Evolutionary conservation across 92 coral and sea anemone species (phyloP).

Genomic region (Epizoanthus illoricatus): DNA sequence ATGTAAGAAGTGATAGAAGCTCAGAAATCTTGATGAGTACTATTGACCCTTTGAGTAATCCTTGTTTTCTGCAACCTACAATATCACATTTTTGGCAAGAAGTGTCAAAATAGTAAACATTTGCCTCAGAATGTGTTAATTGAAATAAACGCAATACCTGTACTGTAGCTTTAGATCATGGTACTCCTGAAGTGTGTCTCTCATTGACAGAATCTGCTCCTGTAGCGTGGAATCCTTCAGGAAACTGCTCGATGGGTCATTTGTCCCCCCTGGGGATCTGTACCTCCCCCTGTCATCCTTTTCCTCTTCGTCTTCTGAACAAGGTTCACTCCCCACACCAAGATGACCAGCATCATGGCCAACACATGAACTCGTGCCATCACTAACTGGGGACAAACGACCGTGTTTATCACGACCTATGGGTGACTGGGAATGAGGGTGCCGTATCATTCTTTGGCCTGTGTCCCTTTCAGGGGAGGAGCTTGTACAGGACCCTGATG

Average conservation of each 20-base stretch:
- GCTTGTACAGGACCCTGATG: slow-evolving; percentile 20
- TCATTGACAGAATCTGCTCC: slow-evolving; percentile 62
- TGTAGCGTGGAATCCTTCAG: slow-evolving; percentile 47
- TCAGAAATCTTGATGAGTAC: too few species aligned
- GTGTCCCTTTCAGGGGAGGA: slow-evolving; percentile 30
- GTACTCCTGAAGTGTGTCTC: slow-evolving; percentile 67
- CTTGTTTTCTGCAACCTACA: too few species aligned
- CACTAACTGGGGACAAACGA: too few species aligned
- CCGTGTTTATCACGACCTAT: background rate
- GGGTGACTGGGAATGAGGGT: background rate
- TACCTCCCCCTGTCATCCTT: background rate
- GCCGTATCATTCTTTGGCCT: background rate
- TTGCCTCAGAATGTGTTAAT: too few species aligned
- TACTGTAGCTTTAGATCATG: slow-evolving; percentile 66
- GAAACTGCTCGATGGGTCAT: slow-evolving; percentile 14
- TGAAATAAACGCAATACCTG: slow-evolving; percentile 43
- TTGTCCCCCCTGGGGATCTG: background rate
- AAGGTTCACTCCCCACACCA: too few species aligned
- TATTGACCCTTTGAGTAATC: too few species aligned
- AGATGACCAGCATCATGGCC: background rate
- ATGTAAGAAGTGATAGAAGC: too few species aligned
- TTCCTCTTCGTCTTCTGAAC: background rate
- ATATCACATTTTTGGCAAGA: too few species aligned
- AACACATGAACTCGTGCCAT: background rate
- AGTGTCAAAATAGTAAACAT: too few species aligned